Conservation (phyloP, 2,888 invertebrate species). For the Rhimphoctona megacephalus region DNA sequence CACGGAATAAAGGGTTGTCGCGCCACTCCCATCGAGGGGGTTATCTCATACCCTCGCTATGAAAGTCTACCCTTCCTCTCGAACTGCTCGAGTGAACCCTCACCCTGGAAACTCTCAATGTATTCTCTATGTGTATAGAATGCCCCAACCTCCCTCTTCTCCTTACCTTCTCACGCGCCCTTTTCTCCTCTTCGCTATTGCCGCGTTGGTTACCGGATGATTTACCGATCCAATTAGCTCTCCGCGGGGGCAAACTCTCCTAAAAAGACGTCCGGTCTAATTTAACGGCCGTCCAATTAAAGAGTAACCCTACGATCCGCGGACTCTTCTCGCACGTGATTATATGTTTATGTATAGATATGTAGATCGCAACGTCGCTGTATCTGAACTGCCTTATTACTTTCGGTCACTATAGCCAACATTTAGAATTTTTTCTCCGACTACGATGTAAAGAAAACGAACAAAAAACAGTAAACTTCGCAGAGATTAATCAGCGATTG, state of each 20-base stretch:
- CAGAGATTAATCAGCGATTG: not conserved
- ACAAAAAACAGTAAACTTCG: not conserved
- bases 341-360: conserved; percentile 14
- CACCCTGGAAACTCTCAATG: conserved; percentile 52
- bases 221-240: conserved; percentile 85
- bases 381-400: conserved; percentile 23
- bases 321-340: conserved; percentile 48
- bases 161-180: conserved; percentile 19
- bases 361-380: not conserved
- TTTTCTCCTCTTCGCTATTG: conserved; percentile 42
- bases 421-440: not conserved
- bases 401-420: not conserved
- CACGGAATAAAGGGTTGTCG: conserved; percentile 84
- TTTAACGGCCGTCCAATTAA: conserved; percentile 85
- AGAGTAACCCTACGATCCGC: conserved; percentile 77
- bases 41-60: conserved; percentile 76
- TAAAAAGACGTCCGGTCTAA: conserved; percentile 84
- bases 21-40: conserved; percentile 70
- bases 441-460: not conserved
- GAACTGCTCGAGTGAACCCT: conserved; percentile 51
- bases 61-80: conserved; percentile 24
- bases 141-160: conserved; percentile 23
- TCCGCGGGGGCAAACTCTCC: conserved; percentile 77
- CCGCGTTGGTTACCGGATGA: conserved; percentile 83
- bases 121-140: conserved; percentile 25